phyloP scores from a whole-genome alignment of 2,113 vertebrate species.

The Melanerpes formicivorus region DNA sequence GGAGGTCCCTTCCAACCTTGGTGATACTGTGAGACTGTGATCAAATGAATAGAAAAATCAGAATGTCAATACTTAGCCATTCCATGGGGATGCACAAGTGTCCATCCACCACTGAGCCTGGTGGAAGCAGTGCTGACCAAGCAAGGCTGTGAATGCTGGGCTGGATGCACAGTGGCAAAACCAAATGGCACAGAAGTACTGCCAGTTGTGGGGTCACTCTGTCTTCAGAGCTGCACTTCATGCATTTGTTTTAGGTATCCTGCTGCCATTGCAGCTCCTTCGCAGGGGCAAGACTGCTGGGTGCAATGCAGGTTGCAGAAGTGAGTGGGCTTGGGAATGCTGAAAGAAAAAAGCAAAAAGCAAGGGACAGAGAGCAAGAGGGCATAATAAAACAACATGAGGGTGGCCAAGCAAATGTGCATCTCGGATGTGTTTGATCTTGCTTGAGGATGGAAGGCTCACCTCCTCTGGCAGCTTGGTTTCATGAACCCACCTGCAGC shows the following conservation, averaged over 20 bases:
- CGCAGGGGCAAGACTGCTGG: not conserved
- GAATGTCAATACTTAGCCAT: not conserved
- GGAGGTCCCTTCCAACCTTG: no score
- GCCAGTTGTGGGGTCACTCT: not conserved
- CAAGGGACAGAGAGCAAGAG: not conserved
- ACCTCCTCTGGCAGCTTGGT: not conserved
- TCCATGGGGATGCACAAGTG: rapidly evolving
- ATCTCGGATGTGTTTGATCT: not conserved
- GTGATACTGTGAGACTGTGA: not conserved
- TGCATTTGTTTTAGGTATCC: not conserved
- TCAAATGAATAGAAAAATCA: not conserved
- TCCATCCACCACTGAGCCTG: not conserved
- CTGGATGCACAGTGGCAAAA: not conserved
- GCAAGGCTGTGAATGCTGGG: not conserved
- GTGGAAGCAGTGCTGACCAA: not conserved
- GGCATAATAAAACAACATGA: not conserved
- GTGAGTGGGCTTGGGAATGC: not conserved
- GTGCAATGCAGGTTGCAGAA: not conserved
- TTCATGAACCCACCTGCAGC: not conserved
- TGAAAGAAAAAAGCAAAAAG: not conserved
- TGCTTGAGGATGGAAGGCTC: not conserved
- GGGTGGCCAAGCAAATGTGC: not conserved
- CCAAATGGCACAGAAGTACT: not conserved
- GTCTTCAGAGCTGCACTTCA: not conserved
- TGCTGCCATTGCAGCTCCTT: not conserved